These are phyloP conservation scores for Neodon shergylaensis DNA, from an alignment of 2,113 vertebrate genomes.

Conservation along the genomic window DNA sequence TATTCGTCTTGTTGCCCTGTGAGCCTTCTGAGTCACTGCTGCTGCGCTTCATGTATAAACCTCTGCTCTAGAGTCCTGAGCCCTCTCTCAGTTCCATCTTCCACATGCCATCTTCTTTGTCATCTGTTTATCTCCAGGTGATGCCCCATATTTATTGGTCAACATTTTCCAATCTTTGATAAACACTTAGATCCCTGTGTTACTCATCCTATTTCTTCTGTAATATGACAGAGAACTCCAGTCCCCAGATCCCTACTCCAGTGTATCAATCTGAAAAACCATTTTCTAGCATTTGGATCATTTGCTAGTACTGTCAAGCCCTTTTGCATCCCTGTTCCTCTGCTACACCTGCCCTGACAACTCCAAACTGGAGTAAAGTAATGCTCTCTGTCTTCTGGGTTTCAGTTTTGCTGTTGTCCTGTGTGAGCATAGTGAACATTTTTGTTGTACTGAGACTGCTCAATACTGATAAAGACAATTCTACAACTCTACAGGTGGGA, in stretches of 20 bases:
- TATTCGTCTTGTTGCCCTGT: neutral
- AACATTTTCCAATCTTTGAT: conserved; percentile 43
- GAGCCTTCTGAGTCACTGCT: neutral
- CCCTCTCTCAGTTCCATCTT: neutral
- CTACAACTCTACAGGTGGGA: neutral
- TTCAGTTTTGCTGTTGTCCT: conserved; percentile 18
- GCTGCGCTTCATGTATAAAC: neutral
- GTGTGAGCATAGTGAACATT: conserved; percentile 2
- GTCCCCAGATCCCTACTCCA: neutral
- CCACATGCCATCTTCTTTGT: neutral
- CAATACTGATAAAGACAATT: conserved; percentile 8
- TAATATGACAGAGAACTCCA: neutral
- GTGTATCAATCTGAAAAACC: neutral
- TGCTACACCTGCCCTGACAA: neutral
- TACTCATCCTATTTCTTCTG: neutral
- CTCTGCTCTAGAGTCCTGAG: neutral
- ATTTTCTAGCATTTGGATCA: conserved; percentile 7
- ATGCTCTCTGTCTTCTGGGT: conserved; percentile 7
- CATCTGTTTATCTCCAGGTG: neutral
- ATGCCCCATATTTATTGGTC: neutral
- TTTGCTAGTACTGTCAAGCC: neutral
- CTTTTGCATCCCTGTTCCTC: neutral
- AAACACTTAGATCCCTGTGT: neutral
- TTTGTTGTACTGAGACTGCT: neutral
- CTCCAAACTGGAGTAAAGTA: neutral